Evolutionary conservation across 2,113 vertebrate genomes (phyloP).

Genomic region (Salvelinus sp.): DNA sequence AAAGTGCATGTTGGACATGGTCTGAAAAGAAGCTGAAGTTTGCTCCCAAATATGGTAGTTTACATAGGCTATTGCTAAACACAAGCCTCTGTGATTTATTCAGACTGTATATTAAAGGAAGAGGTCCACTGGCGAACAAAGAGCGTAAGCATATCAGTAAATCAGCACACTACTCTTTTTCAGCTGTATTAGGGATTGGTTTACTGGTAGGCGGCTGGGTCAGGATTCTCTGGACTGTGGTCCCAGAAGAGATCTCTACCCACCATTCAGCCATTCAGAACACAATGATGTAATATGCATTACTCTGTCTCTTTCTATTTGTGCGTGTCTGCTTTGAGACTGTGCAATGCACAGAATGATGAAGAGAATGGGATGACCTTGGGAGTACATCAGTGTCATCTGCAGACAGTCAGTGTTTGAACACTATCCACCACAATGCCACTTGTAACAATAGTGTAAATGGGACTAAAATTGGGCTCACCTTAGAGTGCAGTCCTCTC

Average conservation of each 20-base stretch:
- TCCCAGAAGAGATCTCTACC: slow-evolving; percentile 30
- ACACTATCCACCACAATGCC: slow-evolving; percentile 64
- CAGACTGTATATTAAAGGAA: not conserved
- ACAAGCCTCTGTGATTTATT: not conserved
- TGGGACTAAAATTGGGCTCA: slow-evolving; percentile 79
- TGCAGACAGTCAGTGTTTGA: slow-evolving; percentile 69
- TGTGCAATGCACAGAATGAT: not conserved
- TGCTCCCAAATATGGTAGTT: slow-evolving; percentile 3
- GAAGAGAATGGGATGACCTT: slow-evolving; percentile 67
- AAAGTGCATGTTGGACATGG: slow-evolving; percentile 34
- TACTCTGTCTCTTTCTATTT: slow-evolving; percentile 42
- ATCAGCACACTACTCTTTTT: not conserved
- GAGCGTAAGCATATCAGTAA: not conserved
- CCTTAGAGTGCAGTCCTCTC: slow-evolving; percentile 75
- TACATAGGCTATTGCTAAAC: slow-evolving; percentile 4
- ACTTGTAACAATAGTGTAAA: slow-evolving; percentile 76
- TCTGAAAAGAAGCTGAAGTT: not conserved
- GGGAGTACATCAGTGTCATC: slow-evolving; percentile 63
- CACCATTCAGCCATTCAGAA: slow-evolving; percentile 21
- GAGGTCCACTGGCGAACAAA: slow-evolving; percentile 13
- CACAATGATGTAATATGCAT: slow-evolving; percentile 48
- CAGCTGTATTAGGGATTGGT: not conserved
- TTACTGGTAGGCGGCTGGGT: no score
- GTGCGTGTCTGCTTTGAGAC: slow-evolving; percentile 34
- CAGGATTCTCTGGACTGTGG: slow-evolving; percentile 14